Evolutionary conservation across 2,888 invertebrate species (phyloP).

Genomic region (Diaprepes abbreviatus): DNA sequence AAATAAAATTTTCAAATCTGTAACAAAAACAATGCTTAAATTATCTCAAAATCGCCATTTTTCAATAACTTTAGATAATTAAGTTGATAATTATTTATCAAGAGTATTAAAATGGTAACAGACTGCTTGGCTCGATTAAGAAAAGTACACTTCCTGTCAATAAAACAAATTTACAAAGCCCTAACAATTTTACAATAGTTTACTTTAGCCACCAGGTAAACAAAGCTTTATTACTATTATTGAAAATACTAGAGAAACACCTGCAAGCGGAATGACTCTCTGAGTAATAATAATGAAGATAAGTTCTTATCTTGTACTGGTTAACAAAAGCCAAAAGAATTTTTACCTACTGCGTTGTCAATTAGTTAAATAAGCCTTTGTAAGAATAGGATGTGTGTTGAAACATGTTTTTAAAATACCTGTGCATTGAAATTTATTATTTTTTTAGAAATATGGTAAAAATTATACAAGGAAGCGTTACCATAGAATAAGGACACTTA

Average conservation of each 20-base stretch:
- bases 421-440: too few species aligned
- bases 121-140: neutral
- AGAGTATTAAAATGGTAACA: neutral
- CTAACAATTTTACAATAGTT: constrained; percentile 7
- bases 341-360: neutral
- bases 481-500: too few species aligned
- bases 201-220: constrained; percentile 18
- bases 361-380: neutral
- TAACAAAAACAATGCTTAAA: too few species aligned
- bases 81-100: neutral
- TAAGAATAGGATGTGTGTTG: too few species aligned
- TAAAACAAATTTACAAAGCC: constrained; percentile 2
- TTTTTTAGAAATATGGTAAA: too few species aligned
- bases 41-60: too few species aligned
- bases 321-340: neutral
- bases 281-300: neutral
- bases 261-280: neutral
- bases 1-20: too few species aligned
- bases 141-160: constrained; percentile 4
- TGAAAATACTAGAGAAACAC: neutral
- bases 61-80: too few species aligned
- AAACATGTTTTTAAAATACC: too few species aligned
- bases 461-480: too few species aligned
- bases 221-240: constrained; percentile 2
- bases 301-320: neutral